Base-by-base conservation (phyloP, 2,797 vertebrate species). In the Danio kyathit region DNA sequence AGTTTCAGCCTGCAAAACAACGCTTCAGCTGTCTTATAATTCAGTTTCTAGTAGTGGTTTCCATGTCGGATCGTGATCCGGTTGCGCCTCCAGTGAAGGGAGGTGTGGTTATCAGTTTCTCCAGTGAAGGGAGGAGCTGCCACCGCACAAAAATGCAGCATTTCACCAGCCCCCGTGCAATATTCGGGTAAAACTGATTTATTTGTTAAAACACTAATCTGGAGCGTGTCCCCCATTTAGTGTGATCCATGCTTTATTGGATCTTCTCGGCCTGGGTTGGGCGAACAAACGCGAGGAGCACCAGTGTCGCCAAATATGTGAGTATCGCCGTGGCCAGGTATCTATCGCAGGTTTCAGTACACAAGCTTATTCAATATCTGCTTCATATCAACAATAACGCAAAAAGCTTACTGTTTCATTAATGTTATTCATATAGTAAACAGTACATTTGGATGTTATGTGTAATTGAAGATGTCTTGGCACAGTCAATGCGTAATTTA, bases 271-370 rank as follows among this genome's bases (percentile, higher is more conserved):
- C 38, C 59, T 73, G 16, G 40, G 14, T 21, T 69, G 43, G 49
- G 66, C 43, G 65, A 60, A 38, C 13, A 70, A 56, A 49, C 19
- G 46, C 57, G 81, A 79, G 75, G 75, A 82, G 79, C 43, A 7
- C 77, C 75, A 81, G 75, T 79, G 83, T 85, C 59, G 46, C 81
- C 40, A 73, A 57, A 67, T 60, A 59, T 66, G 73, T 81, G 16
- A 64, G 74, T 64, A 60, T 74, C 66, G 77, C 41, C 49, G n/a
- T 64, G 71, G 72, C 76, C 85, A 82, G 85, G 83, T 86, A 80
- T 40, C 16, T 48, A n/a, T 29, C 29, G 51, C 57, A 70, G 82
- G 79, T 81, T 61, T 46, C 66, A 21, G 12, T 44, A 10, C 40
- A 73, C 49, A 70, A 38, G 38, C 17, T 21, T n/a, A n/a, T 43